Conservation (phyloP, 2,113 vertebrate species). For the Cebidichthys violaceus region DNA sequence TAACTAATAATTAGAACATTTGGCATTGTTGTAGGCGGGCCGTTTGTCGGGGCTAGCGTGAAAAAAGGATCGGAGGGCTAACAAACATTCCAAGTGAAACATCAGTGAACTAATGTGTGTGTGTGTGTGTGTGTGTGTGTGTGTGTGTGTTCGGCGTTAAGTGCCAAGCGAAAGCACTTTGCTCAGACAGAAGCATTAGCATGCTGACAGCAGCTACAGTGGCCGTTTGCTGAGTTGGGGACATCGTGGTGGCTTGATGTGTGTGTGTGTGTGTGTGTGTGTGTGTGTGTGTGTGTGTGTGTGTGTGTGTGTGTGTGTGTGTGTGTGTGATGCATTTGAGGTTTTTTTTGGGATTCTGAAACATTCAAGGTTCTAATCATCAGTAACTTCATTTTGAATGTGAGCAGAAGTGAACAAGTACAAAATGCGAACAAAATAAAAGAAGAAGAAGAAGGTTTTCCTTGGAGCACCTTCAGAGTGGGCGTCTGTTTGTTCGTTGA, state of each 20-base stretch:
- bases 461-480: constrained; percentile 10
- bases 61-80: neutral
- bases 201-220: constrained; percentile 9
- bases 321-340: neutral
- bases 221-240: constrained; percentile 6
- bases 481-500: constrained; percentile 12
- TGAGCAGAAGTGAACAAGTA: neutral
- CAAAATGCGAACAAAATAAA: neutral
- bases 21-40: neutral
- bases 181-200: neutral
- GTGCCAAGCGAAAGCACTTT: neutral
- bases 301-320: too few relatives aligned
- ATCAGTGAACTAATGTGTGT: neutral
- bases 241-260: neutral
- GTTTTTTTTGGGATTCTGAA: neutral
- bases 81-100: neutral
- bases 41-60: neutral
- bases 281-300: too few relatives aligned
- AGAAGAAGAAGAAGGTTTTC: too few relatives aligned
- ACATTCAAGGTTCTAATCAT: neutral
- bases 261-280: too few relatives aligned
- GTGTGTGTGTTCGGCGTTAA: neutral
- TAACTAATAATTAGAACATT: neutral
- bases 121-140: constrained; percentile 4
- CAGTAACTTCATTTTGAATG: neutral